Evolutionary conservation across 2,888 invertebrate species (phyloP).

Genomic region (Minunthozetes semirufus): DNA sequence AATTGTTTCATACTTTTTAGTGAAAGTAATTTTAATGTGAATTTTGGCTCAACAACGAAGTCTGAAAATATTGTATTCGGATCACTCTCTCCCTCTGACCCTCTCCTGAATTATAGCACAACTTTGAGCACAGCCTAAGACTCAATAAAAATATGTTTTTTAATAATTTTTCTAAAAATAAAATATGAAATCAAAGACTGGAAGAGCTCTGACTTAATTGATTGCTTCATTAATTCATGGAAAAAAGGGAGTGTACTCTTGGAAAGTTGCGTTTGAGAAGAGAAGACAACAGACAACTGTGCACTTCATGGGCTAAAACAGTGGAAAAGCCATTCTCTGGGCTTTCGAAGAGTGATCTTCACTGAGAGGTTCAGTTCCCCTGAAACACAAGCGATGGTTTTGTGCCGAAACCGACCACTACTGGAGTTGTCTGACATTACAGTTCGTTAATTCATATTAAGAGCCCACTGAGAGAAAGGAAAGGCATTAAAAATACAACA

Average conservation of each 20-base stretch:
- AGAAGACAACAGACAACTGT: neutral
- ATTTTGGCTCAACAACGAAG: too few relatives aligned
- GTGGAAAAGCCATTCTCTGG: too few relatives aligned
- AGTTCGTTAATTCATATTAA: constrained; percentile 12
- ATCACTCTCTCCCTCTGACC: too few relatives aligned
- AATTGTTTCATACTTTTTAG: too few relatives aligned
- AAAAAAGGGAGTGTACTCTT: constrained; percentile 7
- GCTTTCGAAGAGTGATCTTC: too few relatives aligned
- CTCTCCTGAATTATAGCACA: too few relatives aligned
- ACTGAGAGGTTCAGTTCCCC: too few relatives aligned
- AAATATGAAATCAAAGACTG: neutral
- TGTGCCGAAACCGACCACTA: constrained; percentile 4
- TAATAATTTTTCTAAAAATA: neutral
- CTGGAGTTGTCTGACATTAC: neutral
- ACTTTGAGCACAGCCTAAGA: too few relatives aligned
- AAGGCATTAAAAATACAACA: neutral
- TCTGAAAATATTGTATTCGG: too few relatives aligned
- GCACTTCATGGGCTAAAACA: neutral
- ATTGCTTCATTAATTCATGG: constrained; percentile 11
- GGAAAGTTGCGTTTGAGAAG: too few relatives aligned
- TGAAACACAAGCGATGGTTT: neutral
- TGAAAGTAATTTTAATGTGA: too few relatives aligned
- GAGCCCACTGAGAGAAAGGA: neutral
- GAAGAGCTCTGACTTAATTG: neutral
- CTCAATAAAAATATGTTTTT: too few relatives aligned